phyloP scores from a whole-genome alignment of 2,888 invertebrate genomes.

The Drosophila subquinaria region DNA sequence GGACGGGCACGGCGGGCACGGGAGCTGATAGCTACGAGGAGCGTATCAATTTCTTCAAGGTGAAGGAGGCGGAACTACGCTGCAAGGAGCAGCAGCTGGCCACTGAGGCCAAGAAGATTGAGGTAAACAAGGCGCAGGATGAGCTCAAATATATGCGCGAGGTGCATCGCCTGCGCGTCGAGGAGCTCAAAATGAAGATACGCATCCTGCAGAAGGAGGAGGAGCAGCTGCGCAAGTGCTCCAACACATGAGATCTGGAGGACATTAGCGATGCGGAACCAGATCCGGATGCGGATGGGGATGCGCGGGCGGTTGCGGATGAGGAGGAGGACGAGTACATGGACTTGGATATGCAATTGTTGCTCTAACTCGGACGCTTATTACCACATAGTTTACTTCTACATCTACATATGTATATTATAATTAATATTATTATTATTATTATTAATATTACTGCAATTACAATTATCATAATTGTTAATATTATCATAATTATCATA shows the following conservation, averaged over 20 bases:
- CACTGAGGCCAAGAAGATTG: conserved; percentile 83
- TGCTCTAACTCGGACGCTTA: conserved; percentile 48
- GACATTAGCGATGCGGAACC: conserved; percentile 66
- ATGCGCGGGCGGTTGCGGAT: not conserved
- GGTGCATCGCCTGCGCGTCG: conserved; percentile 82
- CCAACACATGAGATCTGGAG: conserved; percentile 71
- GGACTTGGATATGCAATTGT: conserved; percentile 53
- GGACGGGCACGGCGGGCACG: not conserved
- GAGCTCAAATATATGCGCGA: conserved; percentile 84
- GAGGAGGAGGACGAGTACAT: conserved; percentile 44
- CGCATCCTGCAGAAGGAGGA: conserved; percentile 84
- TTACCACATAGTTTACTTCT: conserved; percentile 17
- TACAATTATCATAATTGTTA: conserved; percentile 6
- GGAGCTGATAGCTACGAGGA: conserved; percentile 75
- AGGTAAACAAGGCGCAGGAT: conserved; percentile 82
- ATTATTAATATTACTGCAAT: conserved; percentile 1
- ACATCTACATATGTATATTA: conserved; percentile 14
- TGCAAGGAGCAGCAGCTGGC: conserved; percentile 83
- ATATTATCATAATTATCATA: conserved; percentile 9
- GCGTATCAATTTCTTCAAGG: conserved; percentile 81
- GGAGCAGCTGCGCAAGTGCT: conserved; percentile 77
- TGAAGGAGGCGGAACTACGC: conserved; percentile 84
- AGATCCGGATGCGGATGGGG: not conserved
- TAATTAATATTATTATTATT: conserved; percentile 15
- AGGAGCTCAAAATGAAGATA: conserved; percentile 84